Evolutionary conservation across 2,797 vertebrate genomes (phyloP), one percentile per base, ranked within the genome.

Genomic region (Thalassophryne amazonica): DNA sequence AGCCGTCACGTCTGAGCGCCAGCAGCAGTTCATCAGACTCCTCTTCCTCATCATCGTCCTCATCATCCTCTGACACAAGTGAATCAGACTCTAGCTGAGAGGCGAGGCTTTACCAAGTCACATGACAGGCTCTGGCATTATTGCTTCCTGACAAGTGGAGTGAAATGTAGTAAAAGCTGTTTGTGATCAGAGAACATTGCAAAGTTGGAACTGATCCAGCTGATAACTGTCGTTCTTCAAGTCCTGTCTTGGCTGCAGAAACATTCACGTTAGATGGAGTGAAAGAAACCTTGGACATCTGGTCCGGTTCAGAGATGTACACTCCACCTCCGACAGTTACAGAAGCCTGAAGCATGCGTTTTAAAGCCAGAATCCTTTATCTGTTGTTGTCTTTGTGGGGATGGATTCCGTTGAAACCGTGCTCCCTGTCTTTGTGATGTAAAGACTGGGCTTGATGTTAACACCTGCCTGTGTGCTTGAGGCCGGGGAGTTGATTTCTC

Each of bases 61-160:
- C 94, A 0, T 95, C 94, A 4, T 96, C 94, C 7, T 96, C 94
- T 0, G 95, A 97, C 84, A 96, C 95, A 48, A 97, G 94, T 42
- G 94, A 96, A 7, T 95, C 94, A 0, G 95, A 97, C 76, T 96
- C 93, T 0, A 93, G 76, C 60, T 88, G 84, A 88, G 32, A 13
- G 18, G 24, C 36, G 0, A 12, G 2, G 20, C 25, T 30, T 17
- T 29, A 61, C 41, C 10, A 2, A 48, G 52, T 67, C 29, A 3
- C 0, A 16, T 13, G 1, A 40, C 23, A 18, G 55, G 18, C 21
- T 47, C 29, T 0, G 6, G 9, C 20, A 13, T 21, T 35, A 34
- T 45, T 19, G 6, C 12, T 39, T 48, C 43, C 56, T 51, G 21
- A 29, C 0, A 3, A 57, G 45, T 39, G 53, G 65, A 74, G 55